Evolutionary conservation across 2,888 invertebrate species (phyloP).

Genomic region (Nasonia oneida): DNA sequence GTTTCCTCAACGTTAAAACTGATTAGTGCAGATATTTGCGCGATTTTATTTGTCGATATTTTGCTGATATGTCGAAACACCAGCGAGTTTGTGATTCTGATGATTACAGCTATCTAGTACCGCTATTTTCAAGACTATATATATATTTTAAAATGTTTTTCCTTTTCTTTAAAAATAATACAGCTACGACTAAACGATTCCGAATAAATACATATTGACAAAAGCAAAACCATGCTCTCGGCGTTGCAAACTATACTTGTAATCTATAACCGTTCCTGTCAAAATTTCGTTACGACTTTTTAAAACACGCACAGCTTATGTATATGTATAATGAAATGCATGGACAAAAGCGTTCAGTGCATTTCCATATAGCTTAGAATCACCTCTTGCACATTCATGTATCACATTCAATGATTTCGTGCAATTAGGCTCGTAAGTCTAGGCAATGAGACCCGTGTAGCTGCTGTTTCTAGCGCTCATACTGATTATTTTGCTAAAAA

Average conservation of each 20-base stretch:
- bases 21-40: conserved; percentile 45
- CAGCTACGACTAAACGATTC: not conserved
- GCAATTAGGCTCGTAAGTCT: not conserved
- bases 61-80: conserved; percentile 45
- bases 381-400: conserved; percentile 9
- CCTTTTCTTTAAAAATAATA: conserved; percentile 37
- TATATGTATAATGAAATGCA: conserved; percentile 30
- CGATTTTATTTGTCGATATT: conserved; percentile 26
- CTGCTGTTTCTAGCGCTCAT: not conserved
- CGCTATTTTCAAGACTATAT: conserved; percentile 21
- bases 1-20: conserved; percentile 28
- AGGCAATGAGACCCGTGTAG: not conserved
- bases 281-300: not conserved
- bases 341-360: conserved; percentile 13
- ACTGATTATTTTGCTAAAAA: not conserved
- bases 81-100: conserved; percentile 40
- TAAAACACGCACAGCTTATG: not conserved
- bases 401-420: conserved; percentile 33
- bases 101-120: not conserved
- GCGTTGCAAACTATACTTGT: not conserved
- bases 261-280: not conserved
- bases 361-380: conserved; percentile 21
- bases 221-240: conserved; percentile 18
- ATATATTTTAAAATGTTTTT: not conserved
- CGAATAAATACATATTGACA: conserved; percentile 30